phyloP scores from a whole-genome alignment of 1,140 invertebrate genomes.

The Lordiphosa stackelbergi region DNA sequence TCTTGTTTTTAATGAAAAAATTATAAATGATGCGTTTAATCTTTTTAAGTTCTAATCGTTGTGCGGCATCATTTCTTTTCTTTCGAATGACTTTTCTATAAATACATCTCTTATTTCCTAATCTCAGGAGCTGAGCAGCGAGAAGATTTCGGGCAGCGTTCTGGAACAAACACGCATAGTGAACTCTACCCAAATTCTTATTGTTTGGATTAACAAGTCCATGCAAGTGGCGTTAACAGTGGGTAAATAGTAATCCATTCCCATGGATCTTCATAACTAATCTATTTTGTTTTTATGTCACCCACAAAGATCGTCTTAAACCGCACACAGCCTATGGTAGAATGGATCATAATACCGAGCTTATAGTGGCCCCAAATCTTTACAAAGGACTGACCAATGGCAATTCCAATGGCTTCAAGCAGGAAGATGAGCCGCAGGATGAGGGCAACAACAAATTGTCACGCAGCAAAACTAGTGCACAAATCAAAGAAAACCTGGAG shows the following conservation, averaged over 20 bases:
- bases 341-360: constrained; percentile 71
- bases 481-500: constrained; percentile 36
- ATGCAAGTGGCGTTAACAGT: constrained; percentile 78
- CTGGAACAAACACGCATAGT: constrained; percentile 78
- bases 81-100: not conserved
- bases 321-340: constrained; percentile 65
- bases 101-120: not conserved
- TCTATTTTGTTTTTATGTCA: not conserved
- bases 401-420: constrained; percentile 12
- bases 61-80: not conserved
- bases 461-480: constrained; percentile 61
- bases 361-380: constrained; percentile 71
- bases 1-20: too few relatives aligned
- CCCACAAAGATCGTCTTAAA: constrained; percentile 61
- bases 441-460: constrained; percentile 27
- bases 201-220: constrained; percentile 79
- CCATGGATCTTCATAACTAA: not conserved
- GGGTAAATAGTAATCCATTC: constrained; percentile 66
- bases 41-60: constrained; percentile 8
- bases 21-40: too few relatives aligned
- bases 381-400: constrained; percentile 61
- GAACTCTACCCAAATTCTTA: constrained; percentile 77
- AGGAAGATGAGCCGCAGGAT: constrained; percentile 13
- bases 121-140: constrained; percentile 77
- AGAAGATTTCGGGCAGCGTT: constrained; percentile 78